A percentile compares a stretch with the other conserved stretches of the same genome.
These are phyloP conservation scores for Cebus imitator DNA, from an alignment of 2,113 vertebrate genomes.

Conservation along the genomic window DNA sequence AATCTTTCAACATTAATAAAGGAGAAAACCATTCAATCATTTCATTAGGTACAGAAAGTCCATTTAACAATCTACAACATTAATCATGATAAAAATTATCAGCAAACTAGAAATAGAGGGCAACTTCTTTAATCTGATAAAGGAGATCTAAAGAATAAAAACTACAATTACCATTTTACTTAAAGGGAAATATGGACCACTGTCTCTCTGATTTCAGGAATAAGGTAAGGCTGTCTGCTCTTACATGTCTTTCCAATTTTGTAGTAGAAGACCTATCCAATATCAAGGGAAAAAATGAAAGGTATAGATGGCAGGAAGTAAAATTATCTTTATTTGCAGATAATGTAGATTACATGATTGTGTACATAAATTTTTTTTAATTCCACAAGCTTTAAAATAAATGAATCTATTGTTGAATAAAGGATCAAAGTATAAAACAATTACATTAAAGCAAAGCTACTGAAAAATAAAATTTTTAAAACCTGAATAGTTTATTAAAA, in stretches of 20 bases:
- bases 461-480: background rate
- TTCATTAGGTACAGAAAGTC: background rate
- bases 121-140: no score
- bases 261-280: background rate
- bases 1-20: background rate
- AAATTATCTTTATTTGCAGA: background rate
- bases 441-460: background rate
- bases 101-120: no score
- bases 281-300: background rate
- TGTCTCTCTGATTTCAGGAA: background rate
- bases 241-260: background rate
- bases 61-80: no score
- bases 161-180: background rate
- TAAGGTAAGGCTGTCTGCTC: background rate
- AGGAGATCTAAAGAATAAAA: background rate
- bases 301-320: background rate
- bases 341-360: background rate
- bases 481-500: background rate
- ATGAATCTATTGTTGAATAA: background rate
- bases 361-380: background rate
- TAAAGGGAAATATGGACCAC: background rate
- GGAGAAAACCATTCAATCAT: background rate
- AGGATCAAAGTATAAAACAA: background rate
- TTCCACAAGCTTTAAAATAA: background rate
- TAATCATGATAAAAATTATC: no score